Percentiles rank a stretch among this genome's conserved stretches.
Evolutionary conservation across 2,797 vertebrate species (phyloP).

Genomic region (Antrozous pallidus): DNA sequence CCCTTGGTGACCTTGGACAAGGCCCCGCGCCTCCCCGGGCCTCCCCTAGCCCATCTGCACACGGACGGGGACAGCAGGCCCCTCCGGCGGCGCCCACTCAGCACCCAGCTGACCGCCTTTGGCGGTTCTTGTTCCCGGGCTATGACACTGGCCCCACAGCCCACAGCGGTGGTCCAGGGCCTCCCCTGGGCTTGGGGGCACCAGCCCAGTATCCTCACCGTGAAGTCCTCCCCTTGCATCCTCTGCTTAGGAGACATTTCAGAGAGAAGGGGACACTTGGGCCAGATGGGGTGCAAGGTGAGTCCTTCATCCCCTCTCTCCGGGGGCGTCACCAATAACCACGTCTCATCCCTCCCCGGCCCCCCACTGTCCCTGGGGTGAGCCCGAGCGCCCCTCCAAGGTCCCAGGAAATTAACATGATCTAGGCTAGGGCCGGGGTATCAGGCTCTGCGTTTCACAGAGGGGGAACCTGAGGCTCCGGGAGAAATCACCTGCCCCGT

Average conservation of each 20-base stretch:
- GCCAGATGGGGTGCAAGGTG: not conserved
- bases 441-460: not conserved
- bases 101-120: fast-evolving
- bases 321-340: not conserved
- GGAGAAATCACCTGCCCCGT: not conserved
- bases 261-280: not conserved
- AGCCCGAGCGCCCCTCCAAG: too few species aligned
- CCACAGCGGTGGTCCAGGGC: not conserved
- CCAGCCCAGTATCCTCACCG: not conserved
- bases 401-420: too few species aligned
- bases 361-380: not conserved
- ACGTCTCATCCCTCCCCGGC: too few species aligned
- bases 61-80: not conserved
- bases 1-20: not conserved
- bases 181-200: not conserved
- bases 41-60: constrained; percentile 31
- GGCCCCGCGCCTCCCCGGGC: not conserved
- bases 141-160: not conserved
- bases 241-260: not conserved
- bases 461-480: not conserved
- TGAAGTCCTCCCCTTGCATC: not conserved
- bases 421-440: too few species aligned
- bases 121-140: not conserved
- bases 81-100: fast-evolving
- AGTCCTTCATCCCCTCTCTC: not conserved